Conservation (phyloP, 2,888 invertebrate species). For the Synanthedon myopaeformis region DNA sequence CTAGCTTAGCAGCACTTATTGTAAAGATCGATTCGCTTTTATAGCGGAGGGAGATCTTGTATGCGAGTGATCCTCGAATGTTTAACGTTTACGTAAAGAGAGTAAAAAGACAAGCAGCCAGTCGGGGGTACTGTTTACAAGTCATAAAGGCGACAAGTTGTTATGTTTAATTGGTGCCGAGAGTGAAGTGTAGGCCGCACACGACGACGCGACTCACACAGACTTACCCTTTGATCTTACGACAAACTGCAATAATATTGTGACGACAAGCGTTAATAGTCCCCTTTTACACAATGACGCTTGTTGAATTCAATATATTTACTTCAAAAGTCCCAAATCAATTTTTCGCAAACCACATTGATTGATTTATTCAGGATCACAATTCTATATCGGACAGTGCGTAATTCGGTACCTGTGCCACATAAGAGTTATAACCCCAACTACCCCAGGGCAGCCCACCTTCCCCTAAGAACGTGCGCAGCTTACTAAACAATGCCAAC, state of each 20-base stretch:
- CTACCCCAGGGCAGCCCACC: no score
- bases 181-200: slow-evolving; percentile 1
- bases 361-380: neutral
- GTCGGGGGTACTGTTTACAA: slow-evolving; percentile 5
- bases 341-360: neutral
- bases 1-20: no score
- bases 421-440: neutral
- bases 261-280: no score
- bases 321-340: neutral
- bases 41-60: no score
- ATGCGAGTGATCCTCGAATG: no score
- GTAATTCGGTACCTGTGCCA: neutral
- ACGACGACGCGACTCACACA: neutral
- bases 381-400: neutral
- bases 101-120: neutral
- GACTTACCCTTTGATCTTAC: neutral
- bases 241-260: no score
- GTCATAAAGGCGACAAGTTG: slow-evolving; percentile 4
- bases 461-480: no score
- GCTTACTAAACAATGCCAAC: no score
- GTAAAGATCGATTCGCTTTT: no score
- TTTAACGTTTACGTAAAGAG: no score
- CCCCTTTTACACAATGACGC: no score
- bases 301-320: no score
- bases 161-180: neutral